These are phyloP conservation scores for Hapalemur alaotrensis DNA, from an alignment of 2,797 vertebrate species.

Conservation along the genomic window DNA sequence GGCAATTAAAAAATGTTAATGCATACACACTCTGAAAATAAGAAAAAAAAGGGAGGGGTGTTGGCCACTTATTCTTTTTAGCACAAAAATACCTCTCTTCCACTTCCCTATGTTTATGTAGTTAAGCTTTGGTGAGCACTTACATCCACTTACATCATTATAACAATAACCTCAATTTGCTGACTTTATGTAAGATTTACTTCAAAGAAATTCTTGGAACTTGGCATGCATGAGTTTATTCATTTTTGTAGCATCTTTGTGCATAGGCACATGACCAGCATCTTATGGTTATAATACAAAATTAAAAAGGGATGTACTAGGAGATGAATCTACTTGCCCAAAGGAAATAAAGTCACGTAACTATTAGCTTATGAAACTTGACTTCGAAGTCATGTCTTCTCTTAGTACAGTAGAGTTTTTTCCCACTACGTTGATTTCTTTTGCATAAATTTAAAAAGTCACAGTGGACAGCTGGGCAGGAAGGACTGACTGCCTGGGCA, in stretches of 20 bases:
- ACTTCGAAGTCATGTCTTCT: background rate
- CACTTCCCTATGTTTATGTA: background rate
- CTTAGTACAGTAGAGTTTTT: background rate
- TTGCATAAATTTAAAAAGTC: background rate
- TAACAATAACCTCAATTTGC: background rate
- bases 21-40: background rate
- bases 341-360: background rate
- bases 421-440: background rate
- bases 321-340: background rate
- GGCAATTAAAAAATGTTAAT: slow-evolving; percentile 10
- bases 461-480: background rate
- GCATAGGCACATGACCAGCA: background rate
- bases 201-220: background rate
- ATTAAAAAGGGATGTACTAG: background rate
- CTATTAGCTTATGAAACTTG: background rate
- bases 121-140: background rate
- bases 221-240: background rate
- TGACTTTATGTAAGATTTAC: background rate
- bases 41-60: background rate
- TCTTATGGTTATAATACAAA: background rate
- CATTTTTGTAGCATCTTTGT: background rate
- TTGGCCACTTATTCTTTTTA: background rate
- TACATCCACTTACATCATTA: background rate
- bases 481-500: background rate
- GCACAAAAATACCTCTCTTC: background rate